phyloP scores from a whole-genome alignment of 92 coral and sea anemone genomes.

The Nematostella vectensis region DNA sequence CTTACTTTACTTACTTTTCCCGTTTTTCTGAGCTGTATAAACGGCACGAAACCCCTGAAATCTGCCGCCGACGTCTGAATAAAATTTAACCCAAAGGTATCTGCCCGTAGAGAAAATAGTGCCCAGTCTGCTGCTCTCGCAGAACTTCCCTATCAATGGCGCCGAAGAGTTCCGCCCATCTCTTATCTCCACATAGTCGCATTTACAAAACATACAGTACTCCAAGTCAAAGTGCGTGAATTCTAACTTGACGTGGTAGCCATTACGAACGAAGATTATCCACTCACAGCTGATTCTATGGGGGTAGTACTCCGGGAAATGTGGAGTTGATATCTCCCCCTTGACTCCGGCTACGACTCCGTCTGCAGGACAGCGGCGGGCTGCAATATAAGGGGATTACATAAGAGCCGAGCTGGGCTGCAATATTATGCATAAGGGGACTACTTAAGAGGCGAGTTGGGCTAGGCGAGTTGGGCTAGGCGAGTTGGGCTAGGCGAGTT shows the following conservation, averaged over 20 bases:
- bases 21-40: slow-evolving; percentile 22
- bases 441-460: too few relatives aligned
- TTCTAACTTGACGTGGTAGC: slow-evolving; percentile 14
- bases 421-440: too few relatives aligned
- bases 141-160: slow-evolving; percentile 22
- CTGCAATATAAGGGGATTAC: slow-evolving; percentile 5
- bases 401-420: too few relatives aligned
- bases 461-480: too few relatives aligned
- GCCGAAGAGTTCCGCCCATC: slow-evolving; percentile 26
- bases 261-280: slow-evolving; percentile 21
- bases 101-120: slow-evolving; percentile 25
- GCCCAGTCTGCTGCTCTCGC: slow-evolving; percentile 13
- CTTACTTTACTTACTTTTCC: slow-evolving; percentile 22
- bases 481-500: too few relatives aligned
- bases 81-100: slow-evolving; percentile 21
- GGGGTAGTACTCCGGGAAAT: slow-evolving; percentile 26
- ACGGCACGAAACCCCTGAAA: slow-evolving; percentile 31
- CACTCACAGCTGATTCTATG: slow-evolving; percentile 28
- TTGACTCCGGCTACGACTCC: slow-evolving; percentile 20
- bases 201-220: slow-evolving; percentile 28
- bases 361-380: slow-evolving; percentile 22
- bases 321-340: slow-evolving; percentile 23
- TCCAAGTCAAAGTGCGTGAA: slow-evolving; percentile 27
- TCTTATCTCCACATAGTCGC: slow-evolving; percentile 28
- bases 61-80: slow-evolving; percentile 30